phyloP scores from a whole-genome alignment of 2,113 vertebrate genomes.

The Cyphomyrus plagiostoma region DNA sequence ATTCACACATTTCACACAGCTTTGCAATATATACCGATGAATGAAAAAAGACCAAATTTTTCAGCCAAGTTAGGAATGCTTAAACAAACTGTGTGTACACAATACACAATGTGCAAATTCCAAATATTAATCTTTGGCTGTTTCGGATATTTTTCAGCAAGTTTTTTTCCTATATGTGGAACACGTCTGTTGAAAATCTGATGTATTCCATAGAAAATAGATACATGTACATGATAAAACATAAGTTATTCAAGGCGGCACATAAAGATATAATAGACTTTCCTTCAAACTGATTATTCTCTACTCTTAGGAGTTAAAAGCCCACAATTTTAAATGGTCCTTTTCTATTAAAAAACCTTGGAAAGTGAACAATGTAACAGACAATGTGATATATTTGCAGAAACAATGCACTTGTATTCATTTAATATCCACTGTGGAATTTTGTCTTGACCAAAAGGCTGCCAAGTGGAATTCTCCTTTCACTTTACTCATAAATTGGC shows the following conservation, averaged over 20 bases:
- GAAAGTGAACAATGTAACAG: not conserved
- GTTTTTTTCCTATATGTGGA: not conserved
- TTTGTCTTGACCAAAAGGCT: not conserved
- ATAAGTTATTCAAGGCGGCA: not conserved
- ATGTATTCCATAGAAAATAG: not conserved
- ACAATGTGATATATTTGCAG: not conserved
- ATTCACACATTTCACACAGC: not conserved
- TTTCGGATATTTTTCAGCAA: not conserved
- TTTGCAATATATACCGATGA: not conserved
- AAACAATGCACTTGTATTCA: not conserved
- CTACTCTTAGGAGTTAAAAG: not conserved
- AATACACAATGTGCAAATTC: slow-evolving; percentile 14
- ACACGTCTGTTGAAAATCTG: not conserved
- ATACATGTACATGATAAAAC: not conserved
- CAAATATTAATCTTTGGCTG: not conserved
- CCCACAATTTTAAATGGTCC: not conserved
- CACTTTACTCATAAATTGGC: not conserved
- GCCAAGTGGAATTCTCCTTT: not conserved
- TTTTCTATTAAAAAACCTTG: not conserved
- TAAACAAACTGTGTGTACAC: slow-evolving; percentile 4
- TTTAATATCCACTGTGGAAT: not conserved
- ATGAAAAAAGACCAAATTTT: not conserved
- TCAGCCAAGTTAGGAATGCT: not conserved
- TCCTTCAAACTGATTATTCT: not conserved
- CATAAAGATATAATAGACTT: not conserved